Evolutionary conservation across 2,113 vertebrate species (phyloP).

Genomic region (Hystrix brachyura): DNA sequence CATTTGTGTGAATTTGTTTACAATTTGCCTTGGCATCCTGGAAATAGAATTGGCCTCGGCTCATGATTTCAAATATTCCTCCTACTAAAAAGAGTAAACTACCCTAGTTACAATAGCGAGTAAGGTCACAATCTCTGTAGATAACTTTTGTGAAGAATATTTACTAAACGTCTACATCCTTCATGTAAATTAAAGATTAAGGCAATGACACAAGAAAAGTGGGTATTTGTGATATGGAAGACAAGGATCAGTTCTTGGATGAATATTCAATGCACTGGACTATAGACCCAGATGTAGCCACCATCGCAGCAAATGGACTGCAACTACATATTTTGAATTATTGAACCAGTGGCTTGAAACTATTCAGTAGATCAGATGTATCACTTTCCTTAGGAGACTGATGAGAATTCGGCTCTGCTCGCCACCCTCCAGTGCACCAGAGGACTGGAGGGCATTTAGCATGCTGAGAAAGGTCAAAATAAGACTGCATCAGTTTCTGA

Average conservation of each 20-base stretch:
- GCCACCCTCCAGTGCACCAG: constrained; percentile 81
- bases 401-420: constrained; percentile 83
- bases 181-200: constrained; percentile 69
- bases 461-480: constrained; percentile 86
- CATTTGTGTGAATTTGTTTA: neutral
- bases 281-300: constrained; percentile 69
- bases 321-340: constrained; percentile 79
- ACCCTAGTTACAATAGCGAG: neutral
- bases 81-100: neutral
- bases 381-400: constrained; percentile 82
- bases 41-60: neutral
- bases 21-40: constrained; percentile 16
- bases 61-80: neutral
- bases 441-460: constrained; percentile 84
- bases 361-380: constrained; percentile 72
- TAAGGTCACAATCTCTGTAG: neutral
- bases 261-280: constrained; percentile 78
- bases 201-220: constrained; percentile 62
- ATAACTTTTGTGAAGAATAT: constrained; percentile 36
- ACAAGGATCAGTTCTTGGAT: constrained; percentile 57
- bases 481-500: constrained; percentile 85
- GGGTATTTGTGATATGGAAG: constrained; percentile 47
- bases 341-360: constrained; percentile 71
- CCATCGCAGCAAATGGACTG: constrained; percentile 82
- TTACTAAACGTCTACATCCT: constrained; percentile 29